Conservation (phyloP, 1,140 invertebrate genomes). For the Rhopalosiphum maidis region DNA sequence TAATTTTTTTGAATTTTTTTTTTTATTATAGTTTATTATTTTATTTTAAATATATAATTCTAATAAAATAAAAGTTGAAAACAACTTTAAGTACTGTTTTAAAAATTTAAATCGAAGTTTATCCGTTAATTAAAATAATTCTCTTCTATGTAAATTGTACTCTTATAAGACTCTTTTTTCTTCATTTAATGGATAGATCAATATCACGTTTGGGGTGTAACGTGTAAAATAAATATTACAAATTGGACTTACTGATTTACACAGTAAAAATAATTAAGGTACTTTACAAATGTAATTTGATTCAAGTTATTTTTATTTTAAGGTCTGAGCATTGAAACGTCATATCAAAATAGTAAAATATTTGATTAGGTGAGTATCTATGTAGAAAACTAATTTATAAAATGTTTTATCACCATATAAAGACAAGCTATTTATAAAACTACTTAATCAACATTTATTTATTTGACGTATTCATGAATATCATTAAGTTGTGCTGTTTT, state of each 20-base stretch:
- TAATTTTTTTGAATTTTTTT: background rate
- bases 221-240: background rate
- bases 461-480: background rate
- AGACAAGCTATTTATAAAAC: too few relatives aligned
- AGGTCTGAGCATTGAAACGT: too few relatives aligned
- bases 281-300: background rate
- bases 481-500: background rate
- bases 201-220: background rate
- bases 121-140: background rate
- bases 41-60: background rate
- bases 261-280: background rate
- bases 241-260: background rate
- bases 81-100: constrained; percentile 1
- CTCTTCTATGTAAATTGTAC: background rate
- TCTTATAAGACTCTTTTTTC: background rate
- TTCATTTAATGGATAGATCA: background rate
- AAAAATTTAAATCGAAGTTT: background rate
- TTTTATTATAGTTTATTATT: background rate
- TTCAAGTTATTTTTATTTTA: background rate
- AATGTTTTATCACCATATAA: too few relatives aligned
- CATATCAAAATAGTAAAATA: too few relatives aligned
- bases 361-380: too few relatives aligned
- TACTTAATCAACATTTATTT: too few relatives aligned
- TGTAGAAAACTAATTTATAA: too few relatives aligned
- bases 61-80: background rate